phyloP scores from a whole-genome alignment of 2,113 vertebrate genomes.

The Limanda limanda region DNA sequence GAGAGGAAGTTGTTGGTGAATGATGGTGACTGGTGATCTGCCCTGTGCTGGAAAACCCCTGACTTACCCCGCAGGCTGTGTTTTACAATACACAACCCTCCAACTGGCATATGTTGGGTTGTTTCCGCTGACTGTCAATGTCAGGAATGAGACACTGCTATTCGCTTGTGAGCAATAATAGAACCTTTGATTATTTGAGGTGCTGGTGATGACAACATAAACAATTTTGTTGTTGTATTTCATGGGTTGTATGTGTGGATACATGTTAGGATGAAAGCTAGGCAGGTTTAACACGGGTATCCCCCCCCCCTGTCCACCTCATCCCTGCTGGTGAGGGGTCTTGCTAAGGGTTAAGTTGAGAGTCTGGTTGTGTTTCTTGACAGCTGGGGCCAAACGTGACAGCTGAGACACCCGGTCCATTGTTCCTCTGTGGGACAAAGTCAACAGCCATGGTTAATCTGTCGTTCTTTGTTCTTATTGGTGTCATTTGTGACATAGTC shows the following conservation, averaged over 20 bases:
- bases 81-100: not conserved
- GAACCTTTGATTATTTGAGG: not conserved
- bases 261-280: no score
- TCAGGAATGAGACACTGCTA: no score
- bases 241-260: no score
- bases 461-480: slow-evolving; percentile 20
- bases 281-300: no score
- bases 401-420: slow-evolving; percentile 54
- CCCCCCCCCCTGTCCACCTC: not conserved
- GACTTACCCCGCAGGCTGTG: slow-evolving; percentile 39
- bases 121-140: not conserved
- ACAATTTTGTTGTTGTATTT: not conserved
- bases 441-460: slow-evolving; percentile 18
- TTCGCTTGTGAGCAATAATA: not conserved
- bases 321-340: not conserved
- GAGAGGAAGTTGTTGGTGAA: slow-evolving; percentile 43
- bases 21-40: slow-evolving; percentile 24
- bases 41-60: slow-evolving; percentile 63
- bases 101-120: not conserved
- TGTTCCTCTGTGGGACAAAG: slow-evolving; percentile 57
- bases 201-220: not conserved
- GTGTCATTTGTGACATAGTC: not conserved
- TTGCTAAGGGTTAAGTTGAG: slow-evolving; percentile 1
- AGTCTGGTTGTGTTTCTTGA: slow-evolving; percentile 41
- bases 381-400: slow-evolving; percentile 48